Percentiles rank a stretch among this genome's conserved stretches.
These are phyloP conservation scores for Pygmarrhopalites habei DNA, from an alignment of 1,140 invertebrate genomes.

Conservation along the genomic window DNA sequence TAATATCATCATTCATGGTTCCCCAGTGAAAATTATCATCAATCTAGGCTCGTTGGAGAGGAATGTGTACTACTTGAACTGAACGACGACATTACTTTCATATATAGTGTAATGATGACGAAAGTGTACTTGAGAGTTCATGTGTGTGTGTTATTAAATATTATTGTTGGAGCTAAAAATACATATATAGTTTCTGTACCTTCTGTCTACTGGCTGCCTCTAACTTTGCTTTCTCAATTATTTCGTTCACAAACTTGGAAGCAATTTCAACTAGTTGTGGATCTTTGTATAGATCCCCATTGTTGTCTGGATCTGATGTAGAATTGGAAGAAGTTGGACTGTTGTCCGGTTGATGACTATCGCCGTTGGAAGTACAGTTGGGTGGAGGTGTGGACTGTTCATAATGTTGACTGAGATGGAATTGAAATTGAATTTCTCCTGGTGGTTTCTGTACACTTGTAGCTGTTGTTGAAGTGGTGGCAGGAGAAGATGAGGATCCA, in stretches of 20 bases:
- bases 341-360: slow-evolving; percentile 16
- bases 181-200: background rate
- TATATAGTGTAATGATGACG: no score
- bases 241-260: slow-evolving; percentile 42
- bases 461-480: background rate
- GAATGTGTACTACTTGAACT: no score
- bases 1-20: no score
- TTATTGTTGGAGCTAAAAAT: no score
- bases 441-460: slow-evolving; percentile 13
- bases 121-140: no score
- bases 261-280: slow-evolving; percentile 42
- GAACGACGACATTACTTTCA: no score
- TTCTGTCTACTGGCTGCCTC: slow-evolving; percentile 37
- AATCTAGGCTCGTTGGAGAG: no score
- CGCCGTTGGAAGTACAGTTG: slow-evolving; percentile 38
- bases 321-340: background rate
- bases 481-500: no score
- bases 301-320: background rate
- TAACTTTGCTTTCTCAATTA: slow-evolving; percentile 41
- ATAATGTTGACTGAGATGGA: slow-evolving; percentile 35
- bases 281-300: slow-evolving; percentile 20
- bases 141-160: no score
- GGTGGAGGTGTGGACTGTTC: slow-evolving; percentile 34
- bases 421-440: slow-evolving; percentile 30
- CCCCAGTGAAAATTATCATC: no score